A percentile compares a stretch with the other conserved stretches of the same genome.
These are phyloP conservation scores for Portunus trituberculatus DNA, from an alignment of 1,140 invertebrate genomes.

Conservation along the genomic window DNA sequence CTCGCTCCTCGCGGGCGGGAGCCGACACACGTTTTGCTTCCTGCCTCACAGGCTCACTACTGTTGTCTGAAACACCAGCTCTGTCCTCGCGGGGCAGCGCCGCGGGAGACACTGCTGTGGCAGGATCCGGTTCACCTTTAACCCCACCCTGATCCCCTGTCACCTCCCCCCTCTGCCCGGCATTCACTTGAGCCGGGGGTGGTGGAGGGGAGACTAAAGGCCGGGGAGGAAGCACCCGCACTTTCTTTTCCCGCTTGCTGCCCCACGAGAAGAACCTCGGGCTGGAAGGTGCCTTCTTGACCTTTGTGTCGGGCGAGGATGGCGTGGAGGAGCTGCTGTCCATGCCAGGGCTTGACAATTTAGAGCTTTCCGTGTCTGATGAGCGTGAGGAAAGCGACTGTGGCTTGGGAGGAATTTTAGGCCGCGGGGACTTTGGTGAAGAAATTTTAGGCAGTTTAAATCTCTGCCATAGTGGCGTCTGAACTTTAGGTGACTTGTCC, in stretches of 20 bases:
- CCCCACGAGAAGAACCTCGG: constrained; percentile 73
- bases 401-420: constrained; percentile 66
- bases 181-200: constrained; percentile 45
- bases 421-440: constrained; percentile 59
- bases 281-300: constrained; percentile 60
- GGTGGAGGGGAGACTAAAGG: constrained; percentile 39
- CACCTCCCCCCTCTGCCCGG: constrained; percentile 51
- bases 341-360: not conserved
- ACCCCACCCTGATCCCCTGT: constrained; percentile 48
- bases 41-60: not conserved
- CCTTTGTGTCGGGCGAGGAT: constrained; percentile 65
- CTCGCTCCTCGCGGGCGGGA: not conserved
- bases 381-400: constrained; percentile 60
- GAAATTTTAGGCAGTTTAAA: constrained; percentile 67
- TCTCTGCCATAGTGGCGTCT: constrained; percentile 67
- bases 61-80: not conserved
- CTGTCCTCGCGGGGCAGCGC: constrained; percentile 53
- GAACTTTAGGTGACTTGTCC: constrained; percentile 24
- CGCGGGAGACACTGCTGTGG: constrained; percentile 54
- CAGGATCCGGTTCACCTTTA: constrained; percentile 63
- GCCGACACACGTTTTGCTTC: not conserved
- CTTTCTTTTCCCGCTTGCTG: constrained; percentile 67
- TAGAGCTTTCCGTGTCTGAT: constrained; percentile 66
- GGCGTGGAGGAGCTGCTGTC: constrained; percentile 70
- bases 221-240: not conserved